Evolutionary conservation across 2,888 invertebrate species (phyloP).

Genomic region (Himalopsyche anomala): DNA sequence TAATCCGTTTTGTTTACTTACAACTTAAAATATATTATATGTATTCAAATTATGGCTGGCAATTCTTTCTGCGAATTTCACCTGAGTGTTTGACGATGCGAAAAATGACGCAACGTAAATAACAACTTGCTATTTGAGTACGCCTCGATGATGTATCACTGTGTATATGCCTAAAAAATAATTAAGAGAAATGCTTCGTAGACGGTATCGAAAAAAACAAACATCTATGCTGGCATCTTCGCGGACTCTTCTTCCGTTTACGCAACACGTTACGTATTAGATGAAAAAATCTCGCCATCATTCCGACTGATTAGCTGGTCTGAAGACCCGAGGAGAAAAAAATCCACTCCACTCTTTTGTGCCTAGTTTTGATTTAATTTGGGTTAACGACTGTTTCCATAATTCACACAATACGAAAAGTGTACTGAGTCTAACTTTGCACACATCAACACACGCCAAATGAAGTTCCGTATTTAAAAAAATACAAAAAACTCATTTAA

Average conservation of each 20-base stretch:
- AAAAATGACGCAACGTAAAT: not conserved
- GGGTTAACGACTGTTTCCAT: not conserved
- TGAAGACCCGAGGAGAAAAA: not conserved
- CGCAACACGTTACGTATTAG: not conserved
- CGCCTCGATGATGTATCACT: not conserved
- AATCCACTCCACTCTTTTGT: not conserved
- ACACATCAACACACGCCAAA: no score
- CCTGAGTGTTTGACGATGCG: no score
- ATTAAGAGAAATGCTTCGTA: not conserved
- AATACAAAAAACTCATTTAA: no score
- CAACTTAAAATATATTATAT: no score
- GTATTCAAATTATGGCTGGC: no score
- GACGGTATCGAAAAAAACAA: not conserved
- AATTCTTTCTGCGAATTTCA: no score
- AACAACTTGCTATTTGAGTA: not conserved
- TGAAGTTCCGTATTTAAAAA: no score
- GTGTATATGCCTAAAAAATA: not conserved
- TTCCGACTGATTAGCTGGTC: not conserved
- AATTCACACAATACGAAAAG: no score
- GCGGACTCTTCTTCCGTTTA: constrained; percentile 11
- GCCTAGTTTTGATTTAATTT: not conserved
- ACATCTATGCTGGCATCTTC: not conserved
- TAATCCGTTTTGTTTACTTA: no score
- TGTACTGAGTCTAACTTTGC: no score
- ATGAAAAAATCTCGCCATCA: not conserved